A percentile compares a stretch with the other conserved stretches of the same genome.
Conservation (phyloP, 2,797 vertebrate genomes). For the Diplodus sargus region DNA sequence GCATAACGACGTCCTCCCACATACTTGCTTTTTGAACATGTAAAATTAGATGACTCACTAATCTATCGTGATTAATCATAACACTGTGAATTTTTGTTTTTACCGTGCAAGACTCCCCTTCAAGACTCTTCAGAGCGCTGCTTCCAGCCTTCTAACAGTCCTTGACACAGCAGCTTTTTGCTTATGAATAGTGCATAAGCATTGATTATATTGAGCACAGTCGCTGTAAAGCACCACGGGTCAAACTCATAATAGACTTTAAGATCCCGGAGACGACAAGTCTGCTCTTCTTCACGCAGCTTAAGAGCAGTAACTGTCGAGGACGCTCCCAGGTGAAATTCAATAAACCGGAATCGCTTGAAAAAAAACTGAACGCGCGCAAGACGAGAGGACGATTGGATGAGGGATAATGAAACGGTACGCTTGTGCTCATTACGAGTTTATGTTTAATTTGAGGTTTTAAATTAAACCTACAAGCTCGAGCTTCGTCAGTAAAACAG, state of each 20-base stretch:
- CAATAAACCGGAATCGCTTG: slow-evolving; percentile 4
- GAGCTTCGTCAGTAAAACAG: slow-evolving; percentile 1
- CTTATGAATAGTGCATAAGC: slow-evolving; percentile 54
- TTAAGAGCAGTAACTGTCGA: not conserved
- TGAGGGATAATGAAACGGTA: not conserved
- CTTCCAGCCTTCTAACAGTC: slow-evolving; percentile 4
- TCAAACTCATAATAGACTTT: slow-evolving; percentile 54
- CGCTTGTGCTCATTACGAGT: not conserved
- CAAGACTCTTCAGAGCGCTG: not conserved
- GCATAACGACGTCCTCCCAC: not conserved
- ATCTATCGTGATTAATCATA: not conserved
- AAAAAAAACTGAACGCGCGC: not conserved
- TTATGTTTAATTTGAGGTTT: slow-evolving; percentile 2
- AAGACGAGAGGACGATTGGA: not conserved
- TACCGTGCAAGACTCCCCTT: not conserved
- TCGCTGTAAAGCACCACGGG: slow-evolving; percentile 39
- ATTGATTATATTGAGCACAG: slow-evolving; percentile 61
- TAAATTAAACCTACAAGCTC: not conserved
- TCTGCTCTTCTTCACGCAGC: slow-evolving; percentile 19
- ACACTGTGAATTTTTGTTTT: not conserved
- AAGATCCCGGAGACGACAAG: slow-evolving; percentile 27
- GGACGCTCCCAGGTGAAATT: not conserved
- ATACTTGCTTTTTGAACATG: too few species aligned
- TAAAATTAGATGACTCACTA: not conserved
- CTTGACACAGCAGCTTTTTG: slow-evolving; percentile 24